Evolutionary conservation across 1,140 invertebrate genomes (phyloP), one percentile per base, ranked within the genome.

Genomic region (Cyclina sinensis): DNA sequence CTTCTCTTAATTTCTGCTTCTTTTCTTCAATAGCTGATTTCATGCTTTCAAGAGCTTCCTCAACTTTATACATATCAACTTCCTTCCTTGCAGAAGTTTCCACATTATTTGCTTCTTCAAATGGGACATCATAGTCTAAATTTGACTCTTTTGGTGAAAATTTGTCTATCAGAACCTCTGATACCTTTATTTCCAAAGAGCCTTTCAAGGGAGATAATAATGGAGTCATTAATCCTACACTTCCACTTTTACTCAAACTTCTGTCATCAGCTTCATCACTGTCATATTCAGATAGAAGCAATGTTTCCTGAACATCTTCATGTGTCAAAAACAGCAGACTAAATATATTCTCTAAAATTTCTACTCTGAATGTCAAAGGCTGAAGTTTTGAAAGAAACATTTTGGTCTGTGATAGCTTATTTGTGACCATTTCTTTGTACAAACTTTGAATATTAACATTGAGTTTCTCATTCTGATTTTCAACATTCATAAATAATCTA

Each of bases 321-420:
- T 94, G 91, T 48, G 91, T 95, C 11, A 95, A 84, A 93, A 96
- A 96, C 35, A 96, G 89, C 48, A 96, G 85, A 32, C 95, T 94
- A 91, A 95, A 96, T 9, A 96, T 92, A 93, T 96, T 94, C 91
- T 96, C 95, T 82, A 96, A 73, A 16, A 96, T 93, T 91, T 96
- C 96, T 3, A 96, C 89, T 16, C 95, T 88, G 82, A 94, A 95
- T 24, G 93, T 90, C 68, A 96, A 80, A 9, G 95, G 95, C 59
- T 93, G 93, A 24, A 96, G 89, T 79, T 93, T 90, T 24, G 90
- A 83, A 1, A 96, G 82, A 62, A 92, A 92, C 18, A 91, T 78
- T 89, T 92, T 92, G 9, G 91, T 89, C 70, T 89, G 68, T 21
- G 90, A 87, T 35, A 95, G 83, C 86, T 91, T 93, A 57, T 90